Evolutionary conservation across 1,140 invertebrate genomes (phyloP).

Genomic region (Macrosteles quadrilineatus): DNA sequence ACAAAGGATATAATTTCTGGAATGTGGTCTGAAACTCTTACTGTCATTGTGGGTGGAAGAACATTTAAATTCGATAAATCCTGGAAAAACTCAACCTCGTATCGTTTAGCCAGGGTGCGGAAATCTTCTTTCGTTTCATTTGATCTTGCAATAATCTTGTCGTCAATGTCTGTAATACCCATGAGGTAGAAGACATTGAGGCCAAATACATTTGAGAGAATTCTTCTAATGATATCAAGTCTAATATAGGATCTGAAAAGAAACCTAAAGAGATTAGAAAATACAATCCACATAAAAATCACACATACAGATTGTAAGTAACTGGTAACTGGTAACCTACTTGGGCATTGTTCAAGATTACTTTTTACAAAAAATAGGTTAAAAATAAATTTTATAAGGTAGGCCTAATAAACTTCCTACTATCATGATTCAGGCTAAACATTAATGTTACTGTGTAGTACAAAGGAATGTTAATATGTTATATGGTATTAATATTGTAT

Average conservation of each 20-base stretch:
- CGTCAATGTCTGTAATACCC: constrained; percentile 95
- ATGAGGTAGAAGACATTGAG: constrained; percentile 78
- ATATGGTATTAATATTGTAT: no score
- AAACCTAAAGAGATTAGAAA: constrained; percentile 27
- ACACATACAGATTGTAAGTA: no score
- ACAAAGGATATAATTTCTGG: constrained; percentile 77
- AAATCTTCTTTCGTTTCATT: constrained; percentile 58
- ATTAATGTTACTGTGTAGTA: no score
- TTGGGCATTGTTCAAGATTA: no score
- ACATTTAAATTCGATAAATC: constrained; percentile 76
- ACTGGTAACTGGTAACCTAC: no score
- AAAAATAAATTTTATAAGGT: no score
- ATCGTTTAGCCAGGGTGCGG: constrained; percentile 62
- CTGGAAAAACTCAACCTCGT: constrained; percentile 81
- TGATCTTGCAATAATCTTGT: constrained; percentile 86
- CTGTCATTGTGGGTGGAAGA: constrained; percentile 63
- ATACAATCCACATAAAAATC: constrained; percentile 2
- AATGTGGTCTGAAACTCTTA: constrained; percentile 81
- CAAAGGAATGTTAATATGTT: no score
- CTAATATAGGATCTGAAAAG: constrained; percentile 75
- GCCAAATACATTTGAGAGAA: constrained; percentile 75
- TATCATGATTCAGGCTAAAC: no score
- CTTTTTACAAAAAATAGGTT: no score
- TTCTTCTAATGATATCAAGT: constrained; percentile 83
- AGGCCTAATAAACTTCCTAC: no score